These are phyloP conservation scores for Julus scandinavius DNA, from an alignment of 2,888 invertebrate species.

Conservation along the genomic window DNA sequence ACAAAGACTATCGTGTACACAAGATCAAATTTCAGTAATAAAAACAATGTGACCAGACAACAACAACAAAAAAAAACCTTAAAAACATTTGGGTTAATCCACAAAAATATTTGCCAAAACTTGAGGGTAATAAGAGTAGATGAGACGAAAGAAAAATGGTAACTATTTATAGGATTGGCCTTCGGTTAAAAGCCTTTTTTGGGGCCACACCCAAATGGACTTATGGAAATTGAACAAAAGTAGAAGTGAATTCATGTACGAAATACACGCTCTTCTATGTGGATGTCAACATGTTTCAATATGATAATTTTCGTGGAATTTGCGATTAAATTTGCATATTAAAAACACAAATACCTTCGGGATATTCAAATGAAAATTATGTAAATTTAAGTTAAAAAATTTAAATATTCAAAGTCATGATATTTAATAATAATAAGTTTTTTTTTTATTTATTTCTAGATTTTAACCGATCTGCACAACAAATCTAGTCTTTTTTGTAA, in stretches of 20 bases:
- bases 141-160: not conserved
- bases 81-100: not conserved
- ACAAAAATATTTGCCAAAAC: not conserved
- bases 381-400: not conserved
- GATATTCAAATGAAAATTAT: not conserved
- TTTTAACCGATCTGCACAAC: not conserved
- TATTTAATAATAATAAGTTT: not conserved
- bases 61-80: not conserved
- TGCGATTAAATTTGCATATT: not conserved
- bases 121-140: not conserved
- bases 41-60: not conserved
- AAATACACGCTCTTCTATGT: not conserved
- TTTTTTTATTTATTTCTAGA: not conserved
- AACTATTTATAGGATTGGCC: constrained; percentile 3
- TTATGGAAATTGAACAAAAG: constrained; percentile 6
- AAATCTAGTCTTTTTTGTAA: constrained; percentile 19
- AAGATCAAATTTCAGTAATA: not conserved
- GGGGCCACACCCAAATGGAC: constrained; percentile 20
- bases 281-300: too few relatives aligned
- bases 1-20: not conserved
- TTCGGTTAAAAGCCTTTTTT: not conserved
- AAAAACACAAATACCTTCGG: not conserved
- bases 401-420: not conserved
- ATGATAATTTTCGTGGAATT: too few relatives aligned
- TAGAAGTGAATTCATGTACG: not conserved